Evolutionary conservation across 30 jellyfish, hydroid and myxozoan genomes (phyloP), one percentile per base, ranked within the genome.

Genomic region (Aurelia sp.): DNA sequence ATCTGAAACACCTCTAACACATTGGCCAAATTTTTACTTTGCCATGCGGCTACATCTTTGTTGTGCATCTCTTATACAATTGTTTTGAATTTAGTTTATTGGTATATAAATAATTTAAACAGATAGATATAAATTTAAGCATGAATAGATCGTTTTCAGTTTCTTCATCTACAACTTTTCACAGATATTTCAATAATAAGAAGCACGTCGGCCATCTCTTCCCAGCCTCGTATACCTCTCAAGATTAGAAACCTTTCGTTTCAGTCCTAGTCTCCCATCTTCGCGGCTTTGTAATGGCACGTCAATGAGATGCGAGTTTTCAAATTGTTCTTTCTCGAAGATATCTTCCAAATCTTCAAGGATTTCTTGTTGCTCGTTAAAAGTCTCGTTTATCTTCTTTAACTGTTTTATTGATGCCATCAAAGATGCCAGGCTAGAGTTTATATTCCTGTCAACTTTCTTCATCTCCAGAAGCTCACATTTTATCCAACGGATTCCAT

Each of bases 291-390:
- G 59, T 53, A n/a, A 16, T 11, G 89, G 80, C 57, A 53, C 66
- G 58, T 79, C 89, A 27, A 79, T 41, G 12, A 79, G 51, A 50
- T 79, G 67, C 27, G 50, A 47, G 27, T 79, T 79, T 41, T 79
- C 89, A 55, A 62, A 63, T 41, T 79, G 72, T 22, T 63, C 80
- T 48, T 79, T 63, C 50, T 79, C 89, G 27, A 63, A 79, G 38
- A 79, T 38, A 31, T 79, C 89, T 31, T 79, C 89, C 48, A 79
- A 22, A 20, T 79, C 89, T 21, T 79, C 89, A 13, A 79, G 40
- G 18, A 79, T 79, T 79, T 79, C 89, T 53, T 79, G 89, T 30
- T 79, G 89, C 67, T 79, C 80, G 9, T 4, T 44, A 52, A 79
- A 79, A 8, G 89, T 53, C 59, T 79, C 72, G 61, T 50, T 64